Evolutionary conservation across 1,140 invertebrate species (phyloP).

Genomic region (Yoshiicerus persimilis): DNA sequence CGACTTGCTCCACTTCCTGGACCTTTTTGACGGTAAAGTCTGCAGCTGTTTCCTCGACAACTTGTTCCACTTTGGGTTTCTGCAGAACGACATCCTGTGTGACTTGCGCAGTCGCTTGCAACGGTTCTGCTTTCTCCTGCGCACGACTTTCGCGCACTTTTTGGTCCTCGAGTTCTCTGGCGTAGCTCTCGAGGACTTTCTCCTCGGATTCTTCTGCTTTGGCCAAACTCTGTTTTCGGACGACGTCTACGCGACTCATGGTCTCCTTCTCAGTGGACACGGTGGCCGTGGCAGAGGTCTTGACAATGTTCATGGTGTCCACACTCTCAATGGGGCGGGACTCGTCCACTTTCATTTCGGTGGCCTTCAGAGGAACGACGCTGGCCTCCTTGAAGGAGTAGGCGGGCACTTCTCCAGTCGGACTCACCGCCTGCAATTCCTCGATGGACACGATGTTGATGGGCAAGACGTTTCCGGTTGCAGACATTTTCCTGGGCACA

Average conservation of each 20-base stretch:
- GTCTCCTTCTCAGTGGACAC: not conserved
- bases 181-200: no score
- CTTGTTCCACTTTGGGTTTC: conserved; percentile 51
- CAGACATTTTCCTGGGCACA: not conserved
- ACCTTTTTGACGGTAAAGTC: conserved; percentile 40
- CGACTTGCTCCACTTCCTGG: conserved; percentile 46
- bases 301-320: not conserved
- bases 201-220: not conserved
- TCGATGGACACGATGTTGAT: not conserved
- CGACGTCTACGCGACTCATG: not conserved
- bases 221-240: not conserved
- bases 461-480: not conserved
- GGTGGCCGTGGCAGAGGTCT: not conserved
- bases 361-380: not conserved
- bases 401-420: not conserved
- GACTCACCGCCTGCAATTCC: not conserved
- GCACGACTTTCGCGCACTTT: no score
- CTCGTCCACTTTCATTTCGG: not conserved
- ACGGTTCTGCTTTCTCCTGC: no score
- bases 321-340: not conserved
- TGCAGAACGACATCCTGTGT: no score
- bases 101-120: not conserved
- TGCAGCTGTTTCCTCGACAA: conserved; percentile 37
- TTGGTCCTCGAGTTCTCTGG: no score
- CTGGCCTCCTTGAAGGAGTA: not conserved